Evolutionary conservation across 1,140 invertebrate genomes (phyloP).

Genomic region (Anastrepha ludens): DNA sequence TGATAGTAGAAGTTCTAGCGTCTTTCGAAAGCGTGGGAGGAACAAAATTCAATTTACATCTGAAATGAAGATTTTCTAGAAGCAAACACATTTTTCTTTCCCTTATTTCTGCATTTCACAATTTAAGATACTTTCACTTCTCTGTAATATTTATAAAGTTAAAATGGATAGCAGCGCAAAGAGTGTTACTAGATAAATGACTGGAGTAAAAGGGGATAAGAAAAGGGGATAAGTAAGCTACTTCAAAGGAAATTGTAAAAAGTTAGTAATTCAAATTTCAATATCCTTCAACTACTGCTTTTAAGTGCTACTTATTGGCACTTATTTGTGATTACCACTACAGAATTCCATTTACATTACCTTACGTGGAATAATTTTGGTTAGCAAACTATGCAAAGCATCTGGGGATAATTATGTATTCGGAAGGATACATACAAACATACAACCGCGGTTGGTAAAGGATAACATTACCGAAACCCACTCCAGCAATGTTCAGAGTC

Average conservation of each 20-base stretch:
- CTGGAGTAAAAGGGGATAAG: not conserved
- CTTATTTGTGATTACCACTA: not conserved
- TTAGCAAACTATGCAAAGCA: too few species aligned
- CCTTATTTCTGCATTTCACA: not conserved
- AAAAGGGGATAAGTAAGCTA: not conserved
- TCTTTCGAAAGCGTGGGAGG: not conserved
- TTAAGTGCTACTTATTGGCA: conserved; percentile 7
- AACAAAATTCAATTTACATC: conserved; percentile 38
- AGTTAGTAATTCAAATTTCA: conserved; percentile 8
- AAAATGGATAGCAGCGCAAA: not conserved
- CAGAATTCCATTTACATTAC: not conserved
- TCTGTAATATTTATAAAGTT: conserved; percentile 22
- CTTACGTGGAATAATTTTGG: too few species aligned
- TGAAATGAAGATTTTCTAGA: conserved; percentile 23
- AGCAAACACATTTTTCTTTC: conserved; percentile 22
- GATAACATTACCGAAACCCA: too few species aligned
- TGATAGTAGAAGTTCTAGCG: not conserved
- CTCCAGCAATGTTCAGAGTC: too few species aligned
- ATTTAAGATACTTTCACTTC: conserved; percentile 23
- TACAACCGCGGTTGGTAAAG: too few species aligned
- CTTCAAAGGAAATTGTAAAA: not conserved
- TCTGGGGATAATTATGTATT: too few species aligned
- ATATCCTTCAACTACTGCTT: not conserved
- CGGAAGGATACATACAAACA: too few species aligned
- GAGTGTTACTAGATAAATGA: not conserved